These are phyloP conservation scores for Bombyx mandarina DNA, from an alignment of 1,140 invertebrate species.

Conservation along the genomic window DNA sequence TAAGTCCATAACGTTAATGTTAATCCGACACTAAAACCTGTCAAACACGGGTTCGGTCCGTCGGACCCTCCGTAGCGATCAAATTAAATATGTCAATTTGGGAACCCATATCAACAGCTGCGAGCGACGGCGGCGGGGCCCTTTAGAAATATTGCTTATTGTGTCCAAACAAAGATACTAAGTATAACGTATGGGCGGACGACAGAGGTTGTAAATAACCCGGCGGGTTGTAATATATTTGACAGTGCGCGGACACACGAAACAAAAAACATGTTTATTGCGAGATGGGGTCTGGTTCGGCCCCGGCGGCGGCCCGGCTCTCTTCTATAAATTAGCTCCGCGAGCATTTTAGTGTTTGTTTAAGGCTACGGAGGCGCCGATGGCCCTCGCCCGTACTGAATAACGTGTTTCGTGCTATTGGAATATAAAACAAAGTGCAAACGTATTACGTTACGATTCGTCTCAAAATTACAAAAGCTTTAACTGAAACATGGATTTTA, in stretches of 20 bases:
- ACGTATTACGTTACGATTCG: too few relatives aligned
- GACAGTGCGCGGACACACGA: constrained; percentile 68
- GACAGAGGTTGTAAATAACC: constrained; percentile 66
- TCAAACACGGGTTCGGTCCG: constrained; percentile 53
- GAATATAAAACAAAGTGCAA: too few relatives aligned
- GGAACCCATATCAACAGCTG: constrained; percentile 70
- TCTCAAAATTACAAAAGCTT: too few relatives aligned
- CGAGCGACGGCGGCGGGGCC: constrained; percentile 57
- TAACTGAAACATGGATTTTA: too few relatives aligned
- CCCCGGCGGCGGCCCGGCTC: constrained; percentile 18
- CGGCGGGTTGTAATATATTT: constrained; percentile 70
- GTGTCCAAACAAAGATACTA: constrained; percentile 71
- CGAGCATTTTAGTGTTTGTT: constrained; percentile 49
- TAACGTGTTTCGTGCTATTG: too few relatives aligned
- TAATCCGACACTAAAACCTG: constrained; percentile 69
- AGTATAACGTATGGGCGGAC: constrained; percentile 71
- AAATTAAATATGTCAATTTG: constrained; percentile 72
- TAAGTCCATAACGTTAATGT: constrained; percentile 61
- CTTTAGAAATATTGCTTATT: constrained; percentile 71
- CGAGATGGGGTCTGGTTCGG: constrained; percentile 37
- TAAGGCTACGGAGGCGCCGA: constrained; percentile 28
- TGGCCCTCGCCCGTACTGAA: neutral
- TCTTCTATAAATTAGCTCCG: constrained; percentile 54
- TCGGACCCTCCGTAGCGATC: constrained; percentile 58
- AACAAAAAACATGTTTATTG: constrained; percentile 71